These are phyloP conservation scores for Aspiorhynchus laticeps DNA, from an alignment of 2,113 vertebrate genomes.

Conservation along the genomic window DNA sequence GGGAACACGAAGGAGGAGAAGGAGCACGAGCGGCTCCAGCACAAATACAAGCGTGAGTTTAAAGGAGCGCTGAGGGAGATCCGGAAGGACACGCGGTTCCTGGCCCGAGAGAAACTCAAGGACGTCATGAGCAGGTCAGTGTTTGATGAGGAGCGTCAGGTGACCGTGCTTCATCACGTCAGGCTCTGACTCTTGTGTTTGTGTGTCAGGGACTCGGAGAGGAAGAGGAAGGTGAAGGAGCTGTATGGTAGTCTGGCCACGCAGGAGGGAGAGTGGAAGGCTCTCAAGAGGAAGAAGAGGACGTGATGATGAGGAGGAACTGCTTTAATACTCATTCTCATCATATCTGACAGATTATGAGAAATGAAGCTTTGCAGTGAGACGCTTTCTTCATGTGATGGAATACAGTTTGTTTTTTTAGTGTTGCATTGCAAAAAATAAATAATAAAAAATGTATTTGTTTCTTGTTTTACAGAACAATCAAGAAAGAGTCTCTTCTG, in stretches of 20 bases:
- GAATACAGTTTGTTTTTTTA: not conserved
- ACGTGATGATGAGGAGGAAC: slow-evolving; percentile 59
- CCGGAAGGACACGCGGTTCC: slow-evolving; percentile 89
- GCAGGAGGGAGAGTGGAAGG: slow-evolving; percentile 98
- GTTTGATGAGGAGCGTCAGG: not conserved
- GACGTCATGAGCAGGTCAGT: slow-evolving; percentile 85
- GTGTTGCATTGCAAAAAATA: not conserved
- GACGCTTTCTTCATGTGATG: not conserved
- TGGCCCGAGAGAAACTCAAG: slow-evolving; percentile 85
- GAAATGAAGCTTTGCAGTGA: not conserved
- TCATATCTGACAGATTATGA: not conserved
- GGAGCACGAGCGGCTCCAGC: slow-evolving; percentile 84
- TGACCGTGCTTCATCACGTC: not conserved
- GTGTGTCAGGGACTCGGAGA: slow-evolving; percentile 83
- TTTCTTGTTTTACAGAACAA: too few relatives aligned
- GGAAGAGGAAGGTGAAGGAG: slow-evolving; percentile 92
- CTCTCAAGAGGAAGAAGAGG: slow-evolving; percentile 87
- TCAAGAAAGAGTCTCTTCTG: too few relatives aligned
- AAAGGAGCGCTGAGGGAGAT: slow-evolving; percentile 96
- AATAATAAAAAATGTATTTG: too few relatives aligned
- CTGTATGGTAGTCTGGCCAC: slow-evolving; percentile 89
- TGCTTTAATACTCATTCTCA: not conserved
- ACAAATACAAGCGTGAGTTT: slow-evolving; percentile 90
- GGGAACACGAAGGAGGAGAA: slow-evolving; percentile 82
- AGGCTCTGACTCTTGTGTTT: slow-evolving; percentile 35